phyloP scores from a whole-genome alignment of 37 sponge, comb jelly and placozoan species.

The Petrosia ficiformis region DNA sequence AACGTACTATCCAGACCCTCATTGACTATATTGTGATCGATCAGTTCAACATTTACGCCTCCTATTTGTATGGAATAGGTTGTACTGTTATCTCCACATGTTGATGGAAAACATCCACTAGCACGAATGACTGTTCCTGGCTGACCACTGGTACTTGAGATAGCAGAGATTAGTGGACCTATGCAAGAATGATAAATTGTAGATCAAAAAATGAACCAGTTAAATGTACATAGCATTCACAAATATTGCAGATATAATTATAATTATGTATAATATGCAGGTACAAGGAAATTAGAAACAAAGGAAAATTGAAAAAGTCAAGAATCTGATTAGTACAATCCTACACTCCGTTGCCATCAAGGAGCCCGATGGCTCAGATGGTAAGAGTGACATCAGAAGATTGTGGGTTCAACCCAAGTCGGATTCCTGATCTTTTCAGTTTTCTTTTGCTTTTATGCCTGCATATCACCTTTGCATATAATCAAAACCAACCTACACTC shows the following conservation, averaged over 20 bases:
- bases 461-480: too few species aligned
- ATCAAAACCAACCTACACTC: too few species aligned
- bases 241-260: background rate
- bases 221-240: background rate
- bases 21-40: background rate
- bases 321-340: too few species aligned
- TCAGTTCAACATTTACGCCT: slow-evolving; percentile 10
- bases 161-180: background rate
- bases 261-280: too few species aligned
- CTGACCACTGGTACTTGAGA: slow-evolving; percentile 7
- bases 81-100: slow-evolving; percentile 64
- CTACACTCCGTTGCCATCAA: too few species aligned
- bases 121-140: slow-evolving; percentile 39
- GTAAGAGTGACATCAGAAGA: too few species aligned
- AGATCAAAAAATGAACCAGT: background rate
- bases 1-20: slow-evolving; percentile 8
- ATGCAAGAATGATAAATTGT: background rate
- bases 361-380: too few species aligned
- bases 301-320: too few species aligned
- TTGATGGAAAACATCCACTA: slow-evolving; percentile 41
- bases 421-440: too few species aligned
- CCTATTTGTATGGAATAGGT: slow-evolving; percentile 28
- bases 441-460: too few species aligned
- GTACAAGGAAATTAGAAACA: too few species aligned
- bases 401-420: too few species aligned